phyloP scores from a whole-genome alignment of 2,113 vertebrate genomes.

The Scomber japonicus region DNA sequence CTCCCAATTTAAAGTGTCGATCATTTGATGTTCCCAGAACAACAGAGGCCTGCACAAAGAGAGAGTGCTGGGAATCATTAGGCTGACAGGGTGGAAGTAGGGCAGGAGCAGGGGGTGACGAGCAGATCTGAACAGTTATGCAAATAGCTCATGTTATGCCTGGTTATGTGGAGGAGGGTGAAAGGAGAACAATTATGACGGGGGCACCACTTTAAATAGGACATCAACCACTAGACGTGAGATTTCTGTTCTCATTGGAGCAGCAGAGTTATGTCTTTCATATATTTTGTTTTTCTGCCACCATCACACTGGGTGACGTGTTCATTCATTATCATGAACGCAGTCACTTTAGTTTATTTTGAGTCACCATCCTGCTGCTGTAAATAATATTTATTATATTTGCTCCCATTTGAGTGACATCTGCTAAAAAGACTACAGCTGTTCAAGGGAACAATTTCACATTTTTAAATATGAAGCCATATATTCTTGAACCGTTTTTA shows the following conservation, averaged over 20 bases:
- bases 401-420: too few species aligned
- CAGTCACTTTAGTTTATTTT: too few species aligned
- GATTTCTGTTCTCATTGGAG: constrained; percentile 71
- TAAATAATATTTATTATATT: too few species aligned
- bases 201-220: constrained; percentile 48
- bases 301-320: too few species aligned
- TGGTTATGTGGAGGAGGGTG: constrained; percentile 46
- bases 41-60: constrained; percentile 65
- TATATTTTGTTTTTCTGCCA: too few species aligned
- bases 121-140: constrained; percentile 73
- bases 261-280: constrained; percentile 22
- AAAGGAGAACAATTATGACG: constrained; percentile 59
- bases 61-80: constrained; percentile 77
- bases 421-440: too few species aligned
- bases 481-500: too few species aligned
- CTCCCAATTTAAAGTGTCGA: constrained; percentile 57
- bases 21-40: constrained; percentile 70
- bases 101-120: constrained; percentile 71
- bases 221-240: constrained; percentile 43
- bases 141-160: constrained; percentile 64
- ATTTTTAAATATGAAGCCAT: too few species aligned
- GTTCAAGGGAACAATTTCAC: too few species aligned
- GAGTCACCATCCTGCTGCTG: too few species aligned
- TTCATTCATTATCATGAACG: too few species aligned
- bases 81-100: constrained; percentile 77